Evolutionary conservation across 1,140 invertebrate species (phyloP), one percentile per base, ranked within the genome.

Genomic region (Rhyacophila brunnea): DNA sequence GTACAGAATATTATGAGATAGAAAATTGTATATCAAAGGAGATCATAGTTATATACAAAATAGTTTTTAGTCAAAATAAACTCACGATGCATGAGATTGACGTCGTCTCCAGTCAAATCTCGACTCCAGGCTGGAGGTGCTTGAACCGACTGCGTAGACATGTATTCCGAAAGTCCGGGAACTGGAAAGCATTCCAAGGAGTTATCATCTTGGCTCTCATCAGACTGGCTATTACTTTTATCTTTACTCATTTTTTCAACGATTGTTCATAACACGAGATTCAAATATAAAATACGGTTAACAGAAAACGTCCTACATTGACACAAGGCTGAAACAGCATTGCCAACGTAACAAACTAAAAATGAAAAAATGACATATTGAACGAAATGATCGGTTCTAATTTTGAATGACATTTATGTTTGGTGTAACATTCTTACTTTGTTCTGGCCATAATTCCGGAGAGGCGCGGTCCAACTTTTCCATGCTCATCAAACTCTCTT

Each of bases 371-470:
- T 57, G 44, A 36, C 45, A 28, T 28, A 43, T n/a, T 43, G 7
- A 13, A 43, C 9, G 18, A 43, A 18, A 1, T 10, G 3, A 43
- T n/a, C 9, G 20, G 32, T 47, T 47, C 32, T 32, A 47, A 17
- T 45, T 45, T 13, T 5, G 10, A 45, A 45, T 15, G 13, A 34
- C 9, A 48, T 48, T 32, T 10, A 32, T 28, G 11, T 48, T n/a
- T 7, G 10, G 3, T n/a, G 11, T 2, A 3, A 32, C 10, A 48
- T 15, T 15, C 83, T 87, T 83, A 95, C 92, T 91, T 81, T 91
- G 89, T 77, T 95, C 92, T 40, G 94, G 93, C 93, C 93, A 97
- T 68, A 96, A 73, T 69, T 96, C 92, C 11, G 93, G 94, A 1
- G 93, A 96, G 7, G 90, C 85, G 68, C 93, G 80, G 74, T 95